phyloP scores from a whole-genome alignment of 2,888 invertebrate genomes.

The Mesochorus sp. region DNA sequence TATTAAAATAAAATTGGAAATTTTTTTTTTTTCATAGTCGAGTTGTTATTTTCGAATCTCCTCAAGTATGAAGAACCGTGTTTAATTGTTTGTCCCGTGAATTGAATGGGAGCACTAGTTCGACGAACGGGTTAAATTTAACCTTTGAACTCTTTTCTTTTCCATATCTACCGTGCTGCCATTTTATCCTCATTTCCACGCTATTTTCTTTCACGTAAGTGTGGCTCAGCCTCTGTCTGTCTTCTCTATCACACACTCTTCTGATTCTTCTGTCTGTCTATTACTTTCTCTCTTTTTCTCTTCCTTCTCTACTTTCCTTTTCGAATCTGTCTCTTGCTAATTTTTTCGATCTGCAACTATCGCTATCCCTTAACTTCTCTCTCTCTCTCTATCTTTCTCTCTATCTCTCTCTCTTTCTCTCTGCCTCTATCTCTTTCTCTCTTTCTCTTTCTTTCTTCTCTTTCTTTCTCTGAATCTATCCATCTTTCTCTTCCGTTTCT shows the following conservation, averaged over 20 bases:
- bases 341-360: conserved; percentile 53
- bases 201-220: conserved; percentile 81
- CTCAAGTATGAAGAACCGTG: conserved; percentile 19
- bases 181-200: conserved; percentile 81
- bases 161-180: conserved; percentile 79
- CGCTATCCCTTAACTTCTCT: conserved; percentile 55
- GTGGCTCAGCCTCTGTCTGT: conserved; percentile 76
- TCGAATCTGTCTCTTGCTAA: conserved; percentile 51
- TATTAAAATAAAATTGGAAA: too few relatives aligned
- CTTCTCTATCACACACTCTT: conserved; percentile 57
- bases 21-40: too few relatives aligned
- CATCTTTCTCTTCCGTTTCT: conserved; percentile 60
- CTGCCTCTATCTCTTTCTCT: conserved; percentile 51
- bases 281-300: conserved; percentile 56
- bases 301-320: conserved; percentile 45
- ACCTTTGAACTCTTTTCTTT: conserved; percentile 78
- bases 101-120: conserved; percentile 59
- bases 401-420: conserved; percentile 51
- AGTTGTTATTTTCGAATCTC: conserved; percentile 37
- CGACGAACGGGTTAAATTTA: conserved; percentile 72
- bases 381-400: conserved; percentile 51
- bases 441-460: conserved; percentile 54
- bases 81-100: conserved; percentile 40
- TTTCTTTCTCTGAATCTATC: conserved; percentile 55
- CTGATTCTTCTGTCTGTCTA: conserved; percentile 68